Conservation (phyloP, 2,888 invertebrate species). For the Drosophila borborema region DNA sequence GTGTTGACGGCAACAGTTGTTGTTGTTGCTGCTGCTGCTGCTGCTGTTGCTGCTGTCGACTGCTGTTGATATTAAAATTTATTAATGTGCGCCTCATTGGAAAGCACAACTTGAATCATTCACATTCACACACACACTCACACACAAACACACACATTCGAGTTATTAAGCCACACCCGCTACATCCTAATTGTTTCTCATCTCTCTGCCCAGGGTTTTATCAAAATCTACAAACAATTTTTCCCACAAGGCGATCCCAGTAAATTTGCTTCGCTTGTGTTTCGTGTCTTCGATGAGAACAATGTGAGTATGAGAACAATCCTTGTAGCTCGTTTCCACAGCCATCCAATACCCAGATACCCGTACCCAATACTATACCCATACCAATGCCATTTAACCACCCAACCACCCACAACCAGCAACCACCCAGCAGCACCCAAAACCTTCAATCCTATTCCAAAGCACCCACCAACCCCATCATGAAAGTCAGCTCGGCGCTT, state of each 20-base stretch:
- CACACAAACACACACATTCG: slow-evolving; percentile 8
- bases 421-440: background rate
- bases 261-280: slow-evolving; percentile 98
- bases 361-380: background rate
- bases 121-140: slow-evolving; percentile 8
- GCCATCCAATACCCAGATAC: background rate
- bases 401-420: background rate
- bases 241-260: slow-evolving; percentile 99
- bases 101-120: slow-evolving; percentile 34
- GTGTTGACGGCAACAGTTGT: slow-evolving; percentile 56
- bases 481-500: slow-evolving; percentile 21
- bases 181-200: slow-evolving; percentile 50
- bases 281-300: slow-evolving; percentile 99
- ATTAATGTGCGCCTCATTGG: slow-evolving; percentile 61
- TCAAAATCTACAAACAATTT: slow-evolving; percentile 99
- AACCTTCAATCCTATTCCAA: background rate
- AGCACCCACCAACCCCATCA: background rate
- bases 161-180: slow-evolving; percentile 11
- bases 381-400: background rate
- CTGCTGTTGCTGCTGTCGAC: slow-evolving; percentile 43
- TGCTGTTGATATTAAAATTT: slow-evolving; percentile 72
- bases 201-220: slow-evolving; percentile 93
- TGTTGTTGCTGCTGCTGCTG: slow-evolving; percentile 9
- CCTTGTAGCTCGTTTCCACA: slow-evolving; percentile 19
- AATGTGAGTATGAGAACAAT: too few species aligned